Evolutionary conservation across 2,888 invertebrate genomes (phyloP), one percentile per base, ranked within the genome.

Genomic region (Alentia gelatinosa): DNA sequence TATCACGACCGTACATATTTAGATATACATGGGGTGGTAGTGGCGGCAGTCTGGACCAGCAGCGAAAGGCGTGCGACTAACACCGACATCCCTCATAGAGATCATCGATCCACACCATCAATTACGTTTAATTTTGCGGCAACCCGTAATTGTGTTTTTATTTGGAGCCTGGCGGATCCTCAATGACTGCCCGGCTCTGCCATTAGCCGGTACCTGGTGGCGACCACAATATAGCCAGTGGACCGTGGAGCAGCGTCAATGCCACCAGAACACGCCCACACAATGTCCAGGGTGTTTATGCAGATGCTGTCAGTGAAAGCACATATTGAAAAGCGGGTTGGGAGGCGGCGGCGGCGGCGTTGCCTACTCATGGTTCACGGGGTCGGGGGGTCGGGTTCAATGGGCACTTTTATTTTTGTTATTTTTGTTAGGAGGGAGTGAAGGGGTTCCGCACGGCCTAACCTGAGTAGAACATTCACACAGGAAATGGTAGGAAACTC

Each of bases 401-500:
- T 56, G n/a, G 5, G 12, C n/a, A 56, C 56, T 9, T 56, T 56
- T n/a, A 56, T 19, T 56, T 47, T 47, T 12, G 7, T 56, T 56
- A n/a, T 56, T 12, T n/a, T 4, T 12, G 26, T 26, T 74, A 26
- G 74, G 74, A 33, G 74, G 30, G 19, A 15, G 26, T 74, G 74
- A 33, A 33, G 33, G 4, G 33, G 74, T 26, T 26, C n/a, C n/a
- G n/a, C n/a, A n/a, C 26, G 12, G n/a, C 12, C n/a, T 74, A 9
- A 74, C 74, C 7, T 39, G 37, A 15, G 42, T 50, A 12, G 12
- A 37, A 42, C 86, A 86, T 86, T 86, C 47, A 86, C 26, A 47
- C 86, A 42, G 86, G 86, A 86, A 86, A 3, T 19, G 47, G 86
- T 47, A 86, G 50, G 86, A 86, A 79, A 79, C 79, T 79, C 79